Percentiles rank a stretch among this genome's conserved stretches.
phyloP scores from a whole-genome alignment of 2,888 invertebrate genomes.

The Eupeodes luniger region DNA sequence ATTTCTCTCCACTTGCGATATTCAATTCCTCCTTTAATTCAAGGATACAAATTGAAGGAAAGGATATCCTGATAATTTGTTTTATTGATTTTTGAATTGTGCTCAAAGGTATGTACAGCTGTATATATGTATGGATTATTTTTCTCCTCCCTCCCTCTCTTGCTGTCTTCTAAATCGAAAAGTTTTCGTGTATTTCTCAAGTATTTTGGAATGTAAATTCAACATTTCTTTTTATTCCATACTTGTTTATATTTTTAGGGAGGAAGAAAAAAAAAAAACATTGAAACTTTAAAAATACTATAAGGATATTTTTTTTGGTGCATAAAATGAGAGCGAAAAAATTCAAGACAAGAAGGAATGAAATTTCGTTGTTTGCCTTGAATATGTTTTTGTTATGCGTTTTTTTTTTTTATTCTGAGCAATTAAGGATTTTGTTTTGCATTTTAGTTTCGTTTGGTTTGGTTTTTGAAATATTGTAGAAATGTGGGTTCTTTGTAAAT shows the following conservation, averaged over 20 bases:
- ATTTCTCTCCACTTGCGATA: conserved; percentile 18
- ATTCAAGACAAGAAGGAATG: neutral
- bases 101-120: neutral
- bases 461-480: neutral
- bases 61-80: conserved; percentile 8
- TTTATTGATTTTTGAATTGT: conserved; percentile 27
- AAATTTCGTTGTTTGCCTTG: conserved; percentile 16
- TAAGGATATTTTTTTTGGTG: neutral
- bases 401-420: neutral
- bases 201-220: conserved; percentile 37
- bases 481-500: neutral
- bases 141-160: neutral
- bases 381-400: neutral
- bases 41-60: conserved; percentile 1
- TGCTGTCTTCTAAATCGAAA: neutral
- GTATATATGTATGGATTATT: neutral
- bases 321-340: neutral
- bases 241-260: neutral
- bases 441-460: neutral
- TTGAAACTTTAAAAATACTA: conserved; percentile 22
- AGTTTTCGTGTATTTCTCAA: conserved; percentile 5
- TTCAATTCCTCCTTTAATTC: conserved; percentile 6
- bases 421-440: conserved; percentile 28
- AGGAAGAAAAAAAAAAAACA: neutral
- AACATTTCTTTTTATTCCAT: neutral